Evolutionary conservation across 2,113 vertebrate genomes (phyloP).

Genomic region (Phalacrocorax pelagicus): DNA sequence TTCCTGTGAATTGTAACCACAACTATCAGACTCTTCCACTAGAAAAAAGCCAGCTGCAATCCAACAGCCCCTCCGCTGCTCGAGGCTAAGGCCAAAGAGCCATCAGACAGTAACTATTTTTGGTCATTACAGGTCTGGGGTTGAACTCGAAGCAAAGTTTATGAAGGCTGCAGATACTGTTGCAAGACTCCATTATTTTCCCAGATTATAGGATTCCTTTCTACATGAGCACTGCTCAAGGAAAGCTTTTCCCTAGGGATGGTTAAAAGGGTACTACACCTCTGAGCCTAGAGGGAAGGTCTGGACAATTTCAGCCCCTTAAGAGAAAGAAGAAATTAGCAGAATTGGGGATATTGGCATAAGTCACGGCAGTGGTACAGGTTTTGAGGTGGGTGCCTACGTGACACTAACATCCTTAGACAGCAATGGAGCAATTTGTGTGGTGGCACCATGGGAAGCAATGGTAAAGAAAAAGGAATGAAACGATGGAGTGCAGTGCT

Average conservation of each 20-base stretch:
- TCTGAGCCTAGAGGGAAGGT: background rate
- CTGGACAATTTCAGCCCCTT: background rate
- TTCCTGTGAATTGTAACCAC: constrained; percentile 67
- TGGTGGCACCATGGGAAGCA: background rate
- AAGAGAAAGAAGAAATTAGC: background rate
- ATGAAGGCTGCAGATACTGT: background rate
- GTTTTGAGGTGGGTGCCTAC: background rate
- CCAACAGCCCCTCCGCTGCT: background rate
- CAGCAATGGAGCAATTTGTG: background rate
- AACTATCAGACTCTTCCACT: background rate
- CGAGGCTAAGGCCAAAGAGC: background rate
- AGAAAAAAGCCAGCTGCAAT: background rate
- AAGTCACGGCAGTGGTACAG: background rate
- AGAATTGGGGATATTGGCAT: background rate
- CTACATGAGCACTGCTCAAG: background rate
- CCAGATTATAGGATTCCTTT: background rate
- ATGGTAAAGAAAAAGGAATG: background rate
- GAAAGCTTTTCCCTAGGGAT: background rate
- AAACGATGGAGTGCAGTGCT: background rate
- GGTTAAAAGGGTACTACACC: background rate
- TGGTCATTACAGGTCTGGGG: background rate
- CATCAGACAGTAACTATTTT: background rate
- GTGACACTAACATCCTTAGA: rapidly evolving
- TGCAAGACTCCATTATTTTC: background rate
- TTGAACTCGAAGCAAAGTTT: background rate